Evolutionary conservation across 2,888 invertebrate genomes (phyloP), one percentile per base, ranked within the genome.

Genomic region (Tinea semifulvella): DNA sequence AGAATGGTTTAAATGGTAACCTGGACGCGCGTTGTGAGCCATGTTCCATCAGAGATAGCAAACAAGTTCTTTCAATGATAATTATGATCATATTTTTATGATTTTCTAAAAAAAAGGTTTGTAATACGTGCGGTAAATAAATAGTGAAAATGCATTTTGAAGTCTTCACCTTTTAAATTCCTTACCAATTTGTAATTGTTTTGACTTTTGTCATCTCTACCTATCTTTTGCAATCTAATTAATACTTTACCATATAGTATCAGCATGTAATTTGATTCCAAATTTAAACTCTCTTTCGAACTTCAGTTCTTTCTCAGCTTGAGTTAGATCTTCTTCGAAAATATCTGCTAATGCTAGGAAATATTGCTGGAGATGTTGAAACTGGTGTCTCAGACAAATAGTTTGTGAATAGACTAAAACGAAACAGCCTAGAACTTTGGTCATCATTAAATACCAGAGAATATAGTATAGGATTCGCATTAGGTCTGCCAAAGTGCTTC

Each of bases 241-340:
- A n/a, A 38, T 17, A 16, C 2, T 18, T 18, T 40, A 40, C 40
- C 40, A 40, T 20, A 40, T 17, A 19, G 40, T 40, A 11, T 40
- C 40, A 20, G 22, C 40, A 22, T 40, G 40, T 14, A 40, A 13
- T 40, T 40, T 40, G 5, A 40, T 22, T 3, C 40, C 40, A 22
- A 40, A 40, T 3, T 13, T 40, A 40, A 22, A 40, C 11, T 40
- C 22, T 2, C 13, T 2, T 18, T 40, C 22, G 22, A 22, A 40
- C 17, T 40, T 20, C 11, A 6, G 3, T 11, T 40, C 40, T 22
- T 40, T 40, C 22, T 22, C 4, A 2, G 2, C 11, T 11, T 22
- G 22, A 3, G 11, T 22, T 13, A 40, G 22, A 22, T 40, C 19
- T 19, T 40, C 17, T 13, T 40, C 14, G 13, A 40, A 40, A 17